Percentiles rank a stretch among this genome's conserved stretches.
Conservation (phyloP, 2,113 vertebrate species). For the Lycaon pictus region DNA sequence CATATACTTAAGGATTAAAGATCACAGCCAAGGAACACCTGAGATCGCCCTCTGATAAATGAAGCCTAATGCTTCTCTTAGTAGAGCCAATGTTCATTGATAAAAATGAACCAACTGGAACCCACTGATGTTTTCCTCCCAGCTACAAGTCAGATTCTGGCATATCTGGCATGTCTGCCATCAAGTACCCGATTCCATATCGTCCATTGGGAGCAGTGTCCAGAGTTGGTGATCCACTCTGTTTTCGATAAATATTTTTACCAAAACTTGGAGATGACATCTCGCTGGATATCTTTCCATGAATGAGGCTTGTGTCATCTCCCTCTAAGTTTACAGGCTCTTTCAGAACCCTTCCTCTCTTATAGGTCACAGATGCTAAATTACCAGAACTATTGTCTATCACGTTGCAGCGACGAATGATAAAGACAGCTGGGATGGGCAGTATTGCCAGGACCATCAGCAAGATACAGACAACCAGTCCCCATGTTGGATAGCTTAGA, state of each 20-base stretch:
- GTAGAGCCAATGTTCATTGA: slow-evolving; percentile 78
- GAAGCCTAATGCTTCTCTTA: slow-evolving; percentile 79
- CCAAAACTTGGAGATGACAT: slow-evolving; percentile 93
- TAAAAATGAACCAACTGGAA: slow-evolving; percentile 64
- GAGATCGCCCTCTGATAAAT: slow-evolving; percentile 83
- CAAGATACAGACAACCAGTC: slow-evolving; percentile 91
- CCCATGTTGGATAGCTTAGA: slow-evolving; percentile 94
- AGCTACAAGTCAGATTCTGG: slow-evolving; percentile 96
- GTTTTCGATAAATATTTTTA: slow-evolving; percentile 95
- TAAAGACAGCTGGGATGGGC: slow-evolving; percentile 93
- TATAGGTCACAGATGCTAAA: slow-evolving; percentile 94
- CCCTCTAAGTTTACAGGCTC: slow-evolving; percentile 91
- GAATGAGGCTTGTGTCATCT: slow-evolving; percentile 95
- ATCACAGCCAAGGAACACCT: slow-evolving; percentile 83
- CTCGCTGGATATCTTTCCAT: slow-evolving; percentile 93
- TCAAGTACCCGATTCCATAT: slow-evolving; percentile 96
- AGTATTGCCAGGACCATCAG: slow-evolving; percentile 93
- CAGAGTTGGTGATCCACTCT: slow-evolving; percentile 88
- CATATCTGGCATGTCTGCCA: slow-evolving; percentile 96
- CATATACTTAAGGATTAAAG: slow-evolving; percentile 62
- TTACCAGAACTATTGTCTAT: slow-evolving; percentile 90
- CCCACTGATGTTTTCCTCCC: not conserved
- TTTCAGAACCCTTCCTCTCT: slow-evolving; percentile 95
- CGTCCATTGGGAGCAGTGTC: slow-evolving; percentile 95
- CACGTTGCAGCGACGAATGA: slow-evolving; percentile 92